Conservation (phyloP, 2,113 vertebrate genomes). For the Pandion haliaetus region DNA sequence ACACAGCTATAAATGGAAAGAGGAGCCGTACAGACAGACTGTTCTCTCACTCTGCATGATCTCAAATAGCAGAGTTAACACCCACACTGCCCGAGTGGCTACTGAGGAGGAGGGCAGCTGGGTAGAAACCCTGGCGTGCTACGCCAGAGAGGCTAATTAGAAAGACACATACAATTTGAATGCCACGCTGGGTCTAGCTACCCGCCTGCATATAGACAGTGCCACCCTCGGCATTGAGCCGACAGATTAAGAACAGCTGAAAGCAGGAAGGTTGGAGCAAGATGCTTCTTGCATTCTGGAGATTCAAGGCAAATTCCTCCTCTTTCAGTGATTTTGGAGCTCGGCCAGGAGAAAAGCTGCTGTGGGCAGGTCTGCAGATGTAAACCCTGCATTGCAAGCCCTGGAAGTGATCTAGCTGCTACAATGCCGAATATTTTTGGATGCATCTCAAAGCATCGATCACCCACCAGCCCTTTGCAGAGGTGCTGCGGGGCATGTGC, state of each 20-base stretch:
- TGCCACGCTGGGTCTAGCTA: not conserved
- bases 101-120: not conserved
- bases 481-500: not conserved
- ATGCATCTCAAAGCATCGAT: accelerated
- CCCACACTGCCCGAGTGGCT: not conserved
- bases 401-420: accelerated
- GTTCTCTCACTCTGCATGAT: not conserved
- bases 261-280: not conserved
- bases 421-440: accelerated
- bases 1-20: slow-evolving; percentile 39
- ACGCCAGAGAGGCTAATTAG: not conserved
- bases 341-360: not conserved
- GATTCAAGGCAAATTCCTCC: not conserved
- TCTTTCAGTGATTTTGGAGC: not conserved
- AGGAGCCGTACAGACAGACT: not conserved
- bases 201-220: not conserved
- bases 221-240: not conserved
- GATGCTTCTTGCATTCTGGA: not conserved
- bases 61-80: not conserved
- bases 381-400: accelerated
- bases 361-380: not conserved
- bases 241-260: not conserved
- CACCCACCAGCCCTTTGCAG: not conserved
- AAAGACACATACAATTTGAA: not conserved
- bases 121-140: not conserved